phyloP scores from a whole-genome alignment of 2,113 vertebrate genomes.

The Pantherophis guttatus region DNA sequence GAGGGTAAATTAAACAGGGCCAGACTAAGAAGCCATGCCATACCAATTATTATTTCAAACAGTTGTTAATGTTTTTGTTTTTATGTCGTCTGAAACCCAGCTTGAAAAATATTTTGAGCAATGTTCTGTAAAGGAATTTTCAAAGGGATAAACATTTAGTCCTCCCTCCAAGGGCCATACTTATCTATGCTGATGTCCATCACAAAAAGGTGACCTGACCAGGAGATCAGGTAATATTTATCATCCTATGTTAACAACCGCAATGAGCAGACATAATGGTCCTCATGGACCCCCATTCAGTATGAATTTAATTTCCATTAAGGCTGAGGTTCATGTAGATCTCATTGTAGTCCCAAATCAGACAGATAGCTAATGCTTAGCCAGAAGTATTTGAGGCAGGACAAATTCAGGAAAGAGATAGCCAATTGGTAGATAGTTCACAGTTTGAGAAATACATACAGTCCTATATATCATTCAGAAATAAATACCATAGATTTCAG shows the following conservation, averaged over 20 bases:
- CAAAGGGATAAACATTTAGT: background rate
- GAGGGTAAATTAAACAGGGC: constrained; percentile 36
- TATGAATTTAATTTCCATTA: background rate
- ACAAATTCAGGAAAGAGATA: background rate
- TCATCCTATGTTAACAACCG: background rate
- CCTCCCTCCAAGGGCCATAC: background rate
- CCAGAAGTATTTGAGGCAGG: background rate
- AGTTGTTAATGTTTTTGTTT: constrained; percentile 29
- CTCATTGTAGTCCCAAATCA: background rate
- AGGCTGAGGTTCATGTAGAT: background rate
- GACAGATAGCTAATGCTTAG: background rate
- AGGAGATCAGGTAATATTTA: background rate
- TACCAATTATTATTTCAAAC: constrained; percentile 18
- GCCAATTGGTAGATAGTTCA: background rate
- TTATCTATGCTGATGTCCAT: background rate
- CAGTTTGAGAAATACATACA: background rate
- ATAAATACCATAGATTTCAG: background rate
- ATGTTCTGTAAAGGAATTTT: background rate
- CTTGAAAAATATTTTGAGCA: background rate
- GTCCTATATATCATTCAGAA: background rate
- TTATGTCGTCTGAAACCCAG: constrained; percentile 10
- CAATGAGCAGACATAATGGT: background rate
- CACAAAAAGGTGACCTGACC: background rate
- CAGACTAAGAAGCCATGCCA: constrained; percentile 35
- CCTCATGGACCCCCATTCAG: background rate